Conservation (phyloP, 2,113 vertebrate species). For the Chiloscyllium plagiosum region DNA sequence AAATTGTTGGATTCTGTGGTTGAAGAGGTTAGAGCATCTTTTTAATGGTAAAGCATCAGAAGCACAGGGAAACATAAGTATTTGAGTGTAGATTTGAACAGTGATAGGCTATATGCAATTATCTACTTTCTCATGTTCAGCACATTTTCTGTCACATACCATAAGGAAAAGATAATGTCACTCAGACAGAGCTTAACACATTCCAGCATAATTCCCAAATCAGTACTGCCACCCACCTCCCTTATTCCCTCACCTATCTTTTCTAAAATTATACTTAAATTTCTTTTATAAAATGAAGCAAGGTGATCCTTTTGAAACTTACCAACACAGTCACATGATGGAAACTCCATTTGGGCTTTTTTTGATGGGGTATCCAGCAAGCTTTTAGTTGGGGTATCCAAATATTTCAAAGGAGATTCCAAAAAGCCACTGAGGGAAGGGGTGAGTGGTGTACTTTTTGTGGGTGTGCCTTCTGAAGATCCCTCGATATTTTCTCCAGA, state of each 20-base stretch:
- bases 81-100: constrained; percentile 41
- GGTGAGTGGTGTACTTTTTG: constrained; percentile 74
- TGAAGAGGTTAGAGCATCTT: not conserved
- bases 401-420: constrained; percentile 87
- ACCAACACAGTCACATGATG: constrained; percentile 90
- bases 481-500: constrained; percentile 58
- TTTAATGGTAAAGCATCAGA: constrained; percentile 42
- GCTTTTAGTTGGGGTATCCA: constrained; percentile 88
- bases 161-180: constrained; percentile 43
- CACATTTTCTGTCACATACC: constrained; percentile 42
- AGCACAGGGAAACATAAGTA: constrained; percentile 48
- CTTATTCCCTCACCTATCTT: not conserved
- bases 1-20: not conserved
- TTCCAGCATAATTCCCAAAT: not conserved
- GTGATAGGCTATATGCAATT: constrained; percentile 43
- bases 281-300: not conserved
- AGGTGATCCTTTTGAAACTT: constrained; percentile 50
- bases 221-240: not conserved
- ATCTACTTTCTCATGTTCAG: constrained; percentile 29
- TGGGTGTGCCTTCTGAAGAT: constrained; percentile 65
- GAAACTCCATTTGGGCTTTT: constrained; percentile 78
- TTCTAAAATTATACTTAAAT: not conserved
- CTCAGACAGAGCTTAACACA: constrained; percentile 46
- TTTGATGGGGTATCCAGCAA: constrained; percentile 87
- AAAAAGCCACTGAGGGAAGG: constrained; percentile 88